A percentile compares a stretch with the other conserved stretches of the same genome.
Conservation (phyloP, 1,140 invertebrate species). For the Drosophila murphyi region DNA sequence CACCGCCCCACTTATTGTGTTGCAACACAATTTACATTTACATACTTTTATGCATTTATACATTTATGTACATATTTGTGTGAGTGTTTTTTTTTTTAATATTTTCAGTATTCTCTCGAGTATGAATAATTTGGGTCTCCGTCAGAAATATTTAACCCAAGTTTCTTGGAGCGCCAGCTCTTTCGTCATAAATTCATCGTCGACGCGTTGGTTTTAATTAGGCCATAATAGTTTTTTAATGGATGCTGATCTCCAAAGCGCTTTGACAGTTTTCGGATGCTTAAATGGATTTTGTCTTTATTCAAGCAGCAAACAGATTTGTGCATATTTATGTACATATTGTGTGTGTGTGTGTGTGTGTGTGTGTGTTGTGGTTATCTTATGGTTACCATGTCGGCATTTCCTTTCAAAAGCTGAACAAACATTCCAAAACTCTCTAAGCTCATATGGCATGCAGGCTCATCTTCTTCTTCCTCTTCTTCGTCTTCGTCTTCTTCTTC, state of each 20-base stretch:
- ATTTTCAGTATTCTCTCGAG: conserved; percentile 1
- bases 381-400: background rate
- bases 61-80: conserved; percentile 33
- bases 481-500: no score
- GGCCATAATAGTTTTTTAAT: conserved; percentile 14
- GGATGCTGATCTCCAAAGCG: background rate
- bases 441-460: conserved; percentile 1
- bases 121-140: conserved; percentile 1
- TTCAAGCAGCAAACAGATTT: background rate
- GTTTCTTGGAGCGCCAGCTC: background rate
- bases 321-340: background rate
- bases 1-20: conserved; percentile 9
- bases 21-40: conserved; percentile 36
- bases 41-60: conserved; percentile 37
- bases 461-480: no score
- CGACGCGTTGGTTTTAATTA: conserved; percentile 15
- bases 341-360: background rate
- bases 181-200: conserved; percentile 1
- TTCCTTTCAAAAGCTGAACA: conserved; percentile 4
- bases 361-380: background rate
- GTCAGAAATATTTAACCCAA: conserved; percentile 1
- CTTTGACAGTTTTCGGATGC: conserved; percentile 3
- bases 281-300: background rate
- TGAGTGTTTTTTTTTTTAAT: conserved; percentile 20
- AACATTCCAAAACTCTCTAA: conserved; percentile 8